Conservation (phyloP, 2,888 invertebrate genomes). For the Balanococcus diminutus region DNA sequence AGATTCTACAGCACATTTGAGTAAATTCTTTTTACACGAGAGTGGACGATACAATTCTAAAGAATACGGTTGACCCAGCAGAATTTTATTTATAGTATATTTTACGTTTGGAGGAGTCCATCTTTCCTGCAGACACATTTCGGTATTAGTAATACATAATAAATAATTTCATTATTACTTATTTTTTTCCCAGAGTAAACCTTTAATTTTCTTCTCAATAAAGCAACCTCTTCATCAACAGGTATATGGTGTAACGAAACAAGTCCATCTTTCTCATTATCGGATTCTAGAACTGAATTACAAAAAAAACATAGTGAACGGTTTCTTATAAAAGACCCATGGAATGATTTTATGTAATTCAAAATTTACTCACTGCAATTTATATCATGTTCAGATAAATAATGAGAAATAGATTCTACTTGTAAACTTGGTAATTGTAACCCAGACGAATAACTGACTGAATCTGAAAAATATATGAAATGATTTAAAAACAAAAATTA, state of each 20-base stretch:
- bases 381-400: slow-evolving; percentile 30
- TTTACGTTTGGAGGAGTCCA: slow-evolving; percentile 61
- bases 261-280: slow-evolving; percentile 16
- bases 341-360: not conserved
- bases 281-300: slow-evolving; percentile 31
- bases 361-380: slow-evolving; percentile 38
- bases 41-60: slow-evolving; percentile 66
- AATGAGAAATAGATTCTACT: slow-evolving; percentile 28
- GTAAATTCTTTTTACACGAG: slow-evolving; percentile 70
- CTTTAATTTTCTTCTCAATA: slow-evolving; percentile 46
- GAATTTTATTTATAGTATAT: slow-evolving; percentile 65
- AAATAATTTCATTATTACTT: not conserved
- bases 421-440: slow-evolving; percentile 25
- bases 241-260: not conserved
- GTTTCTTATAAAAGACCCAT: not conserved
- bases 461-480: not conserved
- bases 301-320: not conserved
- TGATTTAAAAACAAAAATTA: no score
- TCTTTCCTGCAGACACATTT: slow-evolving; percentile 57
- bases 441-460: not conserved
- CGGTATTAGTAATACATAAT: not conserved
- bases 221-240: slow-evolving; percentile 40
- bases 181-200: not conserved
- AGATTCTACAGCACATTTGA: slow-evolving; percentile 73
- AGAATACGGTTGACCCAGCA: slow-evolving; percentile 64